Evolutionary conservation across 2,113 vertebrate genomes (phyloP), one percentile per base, ranked within the genome.

Genomic region (Austrofundulus limnaeus): DNA sequence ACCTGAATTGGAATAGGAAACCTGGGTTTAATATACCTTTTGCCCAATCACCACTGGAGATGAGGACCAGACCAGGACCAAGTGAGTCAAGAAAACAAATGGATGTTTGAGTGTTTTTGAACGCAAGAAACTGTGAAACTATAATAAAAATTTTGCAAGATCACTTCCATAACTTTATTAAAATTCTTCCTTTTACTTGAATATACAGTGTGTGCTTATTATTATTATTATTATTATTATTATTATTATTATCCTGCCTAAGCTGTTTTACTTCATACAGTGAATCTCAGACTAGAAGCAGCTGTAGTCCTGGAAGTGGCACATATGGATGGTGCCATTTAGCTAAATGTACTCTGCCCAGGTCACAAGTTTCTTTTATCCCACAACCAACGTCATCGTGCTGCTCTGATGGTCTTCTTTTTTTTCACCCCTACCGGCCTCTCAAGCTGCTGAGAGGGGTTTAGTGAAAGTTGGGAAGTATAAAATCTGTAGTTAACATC

Each of bases 391-490:
- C 76, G 69, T 60, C 81, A 81, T 82, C 64, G 55, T 48, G 67
- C 60, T 75, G 72, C 68, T 61, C 84, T 72, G 75, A 84, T 79
- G 85, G 78, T 90, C 84, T 83, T 87, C 88, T 90, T 89, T 17
- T 11, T 37, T 37, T 24, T 24, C 3, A 5, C 23, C 85, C 82
- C 85, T 81, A 75, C 75, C 68, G 16, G 77, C 68, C 84, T 86
- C 85, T 81, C 86, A 85, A 91, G 85, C 88, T 87, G 86, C 81
- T 85, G 87, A 90, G 80, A 90, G 86, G 81, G 78, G 85, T 84
- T 90, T 88, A 89, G 82, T 55, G 66, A 72, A 81, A 79, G 82
- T 74, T 77, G 74, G 75, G 73, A 84, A 85, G 77, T 72, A 73
- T 86, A 87, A 90, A n/a, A 85, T 65, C 85, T 86, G 82, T 86